phyloP scores from a whole-genome alignment of 2,797 vertebrate species.

The Chaenodraco wilsoni region DNA sequence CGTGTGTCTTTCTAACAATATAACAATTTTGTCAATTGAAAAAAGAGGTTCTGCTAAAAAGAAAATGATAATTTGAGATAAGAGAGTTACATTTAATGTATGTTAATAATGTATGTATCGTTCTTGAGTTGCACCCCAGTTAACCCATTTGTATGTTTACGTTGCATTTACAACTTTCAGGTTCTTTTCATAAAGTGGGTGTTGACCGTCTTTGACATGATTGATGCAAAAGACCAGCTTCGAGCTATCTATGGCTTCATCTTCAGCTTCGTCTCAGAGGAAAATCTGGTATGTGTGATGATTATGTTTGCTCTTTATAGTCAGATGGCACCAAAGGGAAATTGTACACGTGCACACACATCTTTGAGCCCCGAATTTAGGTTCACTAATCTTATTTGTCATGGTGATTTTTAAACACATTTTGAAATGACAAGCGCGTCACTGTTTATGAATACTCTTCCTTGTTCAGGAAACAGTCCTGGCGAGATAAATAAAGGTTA shows the following conservation, averaged over 20 bases:
- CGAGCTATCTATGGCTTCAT: conserved; percentile 92
- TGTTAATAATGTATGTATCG: not conserved
- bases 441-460: conserved; percentile 7
- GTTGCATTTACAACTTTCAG: conserved; percentile 69
- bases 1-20: not conserved
- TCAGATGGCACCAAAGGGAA: not conserved
- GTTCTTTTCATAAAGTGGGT: conserved; percentile 93
- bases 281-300: conserved; percentile 86
- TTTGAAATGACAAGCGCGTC: not conserved
- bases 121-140: not conserved
- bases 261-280: conserved; percentile 90
- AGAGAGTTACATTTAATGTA: not conserved
- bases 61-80: not conserved
- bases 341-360: not conserved
- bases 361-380: not conserved
- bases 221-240: conserved; percentile 90
- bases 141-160: not conserved
- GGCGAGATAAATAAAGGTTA: not conserved
- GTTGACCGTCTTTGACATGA: conserved; percentile 93
- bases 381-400: not conserved
- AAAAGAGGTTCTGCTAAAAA: too few species aligned
- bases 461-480: not conserved
- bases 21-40: not conserved
- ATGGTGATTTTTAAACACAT: not conserved
- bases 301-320: conserved; percentile 12